Percentiles rank a stretch among this genome's conserved stretches.
These are phyloP conservation scores for Melanostoma mellinum DNA, from an alignment of 2,888 invertebrate genomes.

Conservation along the genomic window DNA sequence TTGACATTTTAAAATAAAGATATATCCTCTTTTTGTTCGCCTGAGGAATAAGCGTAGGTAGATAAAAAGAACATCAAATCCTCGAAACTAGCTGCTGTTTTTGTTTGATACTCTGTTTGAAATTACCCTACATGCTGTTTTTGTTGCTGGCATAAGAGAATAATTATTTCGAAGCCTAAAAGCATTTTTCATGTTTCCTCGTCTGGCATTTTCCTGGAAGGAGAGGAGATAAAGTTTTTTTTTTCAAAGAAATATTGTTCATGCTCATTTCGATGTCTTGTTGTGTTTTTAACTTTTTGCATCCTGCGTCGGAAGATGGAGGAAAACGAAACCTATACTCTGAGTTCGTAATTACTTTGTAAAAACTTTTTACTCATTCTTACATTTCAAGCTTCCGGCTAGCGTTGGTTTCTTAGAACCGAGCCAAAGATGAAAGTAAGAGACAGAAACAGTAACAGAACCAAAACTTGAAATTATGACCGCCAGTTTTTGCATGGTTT, in stretches of 20 bases:
- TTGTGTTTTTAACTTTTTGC: neutral
- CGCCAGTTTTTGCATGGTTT: too few species aligned
- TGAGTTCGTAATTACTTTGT: constrained; percentile 45
- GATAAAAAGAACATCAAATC: constrained; percentile 2
- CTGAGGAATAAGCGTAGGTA: neutral
- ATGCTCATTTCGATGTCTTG: constrained; percentile 21
- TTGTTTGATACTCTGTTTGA: constrained; percentile 2
- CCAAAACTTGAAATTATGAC: too few species aligned
- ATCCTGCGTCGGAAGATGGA: neutral
- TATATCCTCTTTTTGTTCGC: neutral
- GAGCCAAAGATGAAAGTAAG: too few species aligned
- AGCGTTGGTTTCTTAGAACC: too few species aligned
- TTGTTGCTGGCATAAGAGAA: constrained; percentile 35
- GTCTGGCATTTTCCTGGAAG: neutral
- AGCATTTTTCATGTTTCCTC: constrained; percentile 21
- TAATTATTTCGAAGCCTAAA: constrained; percentile 48
- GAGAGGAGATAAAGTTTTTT: neutral
- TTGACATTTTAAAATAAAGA: too few species aligned
- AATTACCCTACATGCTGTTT: constrained; percentile 22
- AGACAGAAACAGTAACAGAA: too few species aligned
- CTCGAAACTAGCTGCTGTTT: constrained; percentile 12
- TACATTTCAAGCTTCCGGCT: too few species aligned
- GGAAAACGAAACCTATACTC: neutral
- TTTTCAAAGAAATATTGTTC: constrained; percentile 21
- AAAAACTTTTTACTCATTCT: constrained; percentile 39